Base-by-base conservation (phyloP, 2,888 invertebrate genomes). In the Rhogogaster chlorosoma region DNA sequence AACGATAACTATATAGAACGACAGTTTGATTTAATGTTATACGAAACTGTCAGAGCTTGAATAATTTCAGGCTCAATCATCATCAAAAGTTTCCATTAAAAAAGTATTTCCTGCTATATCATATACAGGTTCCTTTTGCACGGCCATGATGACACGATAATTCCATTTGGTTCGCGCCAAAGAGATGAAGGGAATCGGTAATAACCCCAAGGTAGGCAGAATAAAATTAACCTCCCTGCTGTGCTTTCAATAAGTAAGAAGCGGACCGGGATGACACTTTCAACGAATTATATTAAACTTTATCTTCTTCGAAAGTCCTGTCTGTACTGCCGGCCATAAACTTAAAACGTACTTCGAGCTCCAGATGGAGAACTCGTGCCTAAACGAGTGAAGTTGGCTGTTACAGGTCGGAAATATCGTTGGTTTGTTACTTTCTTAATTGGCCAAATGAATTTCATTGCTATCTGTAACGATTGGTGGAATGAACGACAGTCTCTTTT, bases 201-300 rank as follows among this genome's bases (percentile, higher is more conserved):
- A 80, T 36, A 80, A 80, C n/a, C 57, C 45, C 61, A 36, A 57
- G 57, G 80, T 38, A 61, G 61, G 80, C 26, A 57, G 32, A 61
- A 61, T 80, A 22, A 38, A 80, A 61, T 77, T 29, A 53, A 49
- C 77, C 77, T 53, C 5, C 77, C 29, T 49, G 49, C 45, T 26
- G 77, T 53, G 49, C 49, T 49, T 49, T 77, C 53, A 77, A 77
- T 77, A 32, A 77, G 45, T 32, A 42, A 73, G n/a, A 77, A 77
- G 49, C 29, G n/a, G 32, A 45, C 29, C 32, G 77, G 49, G 26
- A 77, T 32, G 49, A 49, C 77, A 53, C 29, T 77, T 53, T 53
- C 77, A 53, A 77, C 77, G 53, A 77, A 80, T 80, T 26, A 57
- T 80, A 38, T 80, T 38, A 26, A 80, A 80, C 80, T 80, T 80